Conservation (phyloP, 2,797 vertebrate genomes). For the Muscicapa comitata region DNA sequence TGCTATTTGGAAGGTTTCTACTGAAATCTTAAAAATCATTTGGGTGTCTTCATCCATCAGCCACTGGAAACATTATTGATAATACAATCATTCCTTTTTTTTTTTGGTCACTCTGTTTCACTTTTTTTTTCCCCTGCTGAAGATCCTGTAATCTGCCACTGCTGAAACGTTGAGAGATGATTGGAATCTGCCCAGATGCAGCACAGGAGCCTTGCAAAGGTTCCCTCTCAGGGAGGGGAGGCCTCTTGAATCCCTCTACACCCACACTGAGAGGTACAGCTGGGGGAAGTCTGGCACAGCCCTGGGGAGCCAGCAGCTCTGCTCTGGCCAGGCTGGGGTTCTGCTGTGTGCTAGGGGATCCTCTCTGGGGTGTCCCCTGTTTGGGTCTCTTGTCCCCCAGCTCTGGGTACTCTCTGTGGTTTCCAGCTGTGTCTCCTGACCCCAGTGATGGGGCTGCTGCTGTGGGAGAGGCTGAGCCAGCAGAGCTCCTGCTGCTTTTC, state of each 20-base stretch:
- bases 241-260: not conserved
- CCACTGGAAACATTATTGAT: slow-evolving; percentile 16
- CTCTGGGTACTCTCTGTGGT: not conserved
- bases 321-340: not conserved
- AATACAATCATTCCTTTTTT: slow-evolving; percentile 15
- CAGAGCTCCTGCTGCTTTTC: not conserved
- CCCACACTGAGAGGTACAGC: rapidly evolving
- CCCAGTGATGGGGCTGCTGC: not conserved
- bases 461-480: not conserved
- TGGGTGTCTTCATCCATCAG: slow-evolving; percentile 37
- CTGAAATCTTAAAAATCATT: not conserved
- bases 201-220: not conserved
- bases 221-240: not conserved
- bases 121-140: not conserved
- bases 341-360: not conserved
- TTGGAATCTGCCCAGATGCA: not conserved
- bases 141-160: slow-evolving; percentile 23
- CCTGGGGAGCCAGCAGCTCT: not conserved
- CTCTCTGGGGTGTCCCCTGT: too few relatives aligned
- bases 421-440: not conserved
- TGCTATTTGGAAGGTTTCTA: not conserved
- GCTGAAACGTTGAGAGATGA: not conserved
- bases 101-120: not conserved
- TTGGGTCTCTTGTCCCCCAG: not conserved
- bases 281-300: not conserved